Percentiles rank a stretch among this genome's conserved stretches.
Evolutionary conservation across 1,140 invertebrate species (phyloP).

Genomic region (Drosophila parabipectinata): DNA sequence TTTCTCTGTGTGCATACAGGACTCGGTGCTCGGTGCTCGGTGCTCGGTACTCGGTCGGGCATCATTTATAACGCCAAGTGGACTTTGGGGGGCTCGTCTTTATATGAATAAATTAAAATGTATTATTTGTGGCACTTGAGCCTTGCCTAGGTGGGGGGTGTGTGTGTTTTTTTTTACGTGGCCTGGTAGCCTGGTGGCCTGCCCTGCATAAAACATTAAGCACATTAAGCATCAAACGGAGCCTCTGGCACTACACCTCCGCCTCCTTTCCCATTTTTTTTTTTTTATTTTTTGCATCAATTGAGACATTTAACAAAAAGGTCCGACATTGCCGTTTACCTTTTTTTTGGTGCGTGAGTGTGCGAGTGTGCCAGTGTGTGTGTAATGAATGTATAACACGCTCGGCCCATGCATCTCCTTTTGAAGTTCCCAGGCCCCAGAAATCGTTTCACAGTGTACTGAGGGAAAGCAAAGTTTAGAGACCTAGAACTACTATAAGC

Average conservation of each 20-base stretch:
- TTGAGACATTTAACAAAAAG: constrained; percentile 76
- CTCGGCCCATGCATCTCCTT: constrained; percentile 18
- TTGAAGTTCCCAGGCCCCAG: background rate
- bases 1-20: background rate
- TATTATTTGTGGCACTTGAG: constrained; percentile 48
- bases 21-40: background rate
- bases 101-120: constrained; percentile 66
- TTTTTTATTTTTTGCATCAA: constrained; percentile 42
- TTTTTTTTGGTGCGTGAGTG: constrained; percentile 30
- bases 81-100: constrained; percentile 31
- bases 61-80: constrained; percentile 28
- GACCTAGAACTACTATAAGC: too few relatives aligned
- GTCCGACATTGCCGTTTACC: constrained; percentile 46
- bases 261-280: constrained; percentile 6
- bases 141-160: background rate
- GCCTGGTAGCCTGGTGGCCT: background rate
- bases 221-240: constrained; percentile 49
- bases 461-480: too few relatives aligned
- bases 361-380: constrained; percentile 9
- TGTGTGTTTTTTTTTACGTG: background rate
- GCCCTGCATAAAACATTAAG: constrained; percentile 70
- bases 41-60: background rate
- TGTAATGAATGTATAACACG: constrained; percentile 51
- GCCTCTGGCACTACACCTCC: constrained; percentile 2
- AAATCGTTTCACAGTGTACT: background rate